These are phyloP conservation scores for Amphiprion ocellaris DNA, from an alignment of 2,113 vertebrate genomes.

Conservation along the genomic window DNA sequence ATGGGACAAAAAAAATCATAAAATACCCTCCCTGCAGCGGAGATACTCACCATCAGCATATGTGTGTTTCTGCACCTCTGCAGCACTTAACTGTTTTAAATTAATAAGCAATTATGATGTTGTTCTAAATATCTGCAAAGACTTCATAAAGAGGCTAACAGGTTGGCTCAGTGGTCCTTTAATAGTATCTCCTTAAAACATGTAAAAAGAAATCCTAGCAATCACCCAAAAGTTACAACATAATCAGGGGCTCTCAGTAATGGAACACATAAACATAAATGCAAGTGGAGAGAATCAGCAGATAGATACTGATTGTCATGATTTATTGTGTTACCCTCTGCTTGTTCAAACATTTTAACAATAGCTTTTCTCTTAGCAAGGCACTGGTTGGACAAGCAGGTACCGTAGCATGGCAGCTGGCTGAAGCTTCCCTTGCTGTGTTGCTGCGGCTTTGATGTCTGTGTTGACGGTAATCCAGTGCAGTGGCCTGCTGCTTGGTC, in stretches of 20 bases:
- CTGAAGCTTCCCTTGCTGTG: background rate
- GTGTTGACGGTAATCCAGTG: constrained; percentile 45
- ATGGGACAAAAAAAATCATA: too few relatives aligned
- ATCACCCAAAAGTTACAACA: too few relatives aligned
- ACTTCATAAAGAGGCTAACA: constrained; percentile 12
- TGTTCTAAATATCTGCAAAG: background rate
- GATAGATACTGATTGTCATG: constrained; percentile 11
- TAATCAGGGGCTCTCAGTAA: constrained; percentile 3
- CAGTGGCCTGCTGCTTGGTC: constrained; percentile 45
- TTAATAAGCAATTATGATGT: constrained; percentile 9
- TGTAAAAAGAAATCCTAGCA: background rate
- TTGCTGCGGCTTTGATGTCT: constrained; percentile 24
- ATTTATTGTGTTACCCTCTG: constrained; percentile 6
- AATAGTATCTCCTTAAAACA: constrained; percentile 12
- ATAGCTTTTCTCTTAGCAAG: background rate
- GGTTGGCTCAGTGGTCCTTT: background rate
- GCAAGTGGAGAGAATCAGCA: background rate
- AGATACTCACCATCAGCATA: background rate
- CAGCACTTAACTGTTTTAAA: background rate
- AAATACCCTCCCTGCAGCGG: too few relatives aligned
- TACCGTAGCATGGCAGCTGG: background rate
- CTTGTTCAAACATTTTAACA: constrained; percentile 13
- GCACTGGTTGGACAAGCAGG: constrained; percentile 23
- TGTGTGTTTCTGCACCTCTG: background rate
- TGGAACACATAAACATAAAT: background rate